These are phyloP conservation scores for Nesogale talazaci DNA, from an alignment of 2,113 vertebrate genomes.

Conservation along the genomic window DNA sequence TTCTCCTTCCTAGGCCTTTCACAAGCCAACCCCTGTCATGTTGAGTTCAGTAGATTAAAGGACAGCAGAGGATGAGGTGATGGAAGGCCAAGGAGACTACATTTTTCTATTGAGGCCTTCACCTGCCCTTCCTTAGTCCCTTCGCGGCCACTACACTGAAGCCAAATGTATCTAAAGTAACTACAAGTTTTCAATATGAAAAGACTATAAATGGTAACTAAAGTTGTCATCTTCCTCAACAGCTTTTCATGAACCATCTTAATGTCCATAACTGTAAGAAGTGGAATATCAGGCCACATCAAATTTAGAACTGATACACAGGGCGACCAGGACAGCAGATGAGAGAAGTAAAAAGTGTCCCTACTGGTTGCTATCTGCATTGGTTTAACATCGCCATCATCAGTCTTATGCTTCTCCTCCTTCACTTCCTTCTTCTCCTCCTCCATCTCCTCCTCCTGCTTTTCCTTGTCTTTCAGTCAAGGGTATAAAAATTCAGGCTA, in stretches of 20 bases:
- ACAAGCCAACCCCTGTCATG: constrained; percentile 69
- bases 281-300: constrained; percentile 28
- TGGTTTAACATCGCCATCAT: background rate
- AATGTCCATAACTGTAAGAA: constrained; percentile 50
- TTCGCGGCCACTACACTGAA: constrained; percentile 32
- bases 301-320: background rate
- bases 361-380: background rate
- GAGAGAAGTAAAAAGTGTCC: background rate
- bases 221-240: constrained; percentile 55
- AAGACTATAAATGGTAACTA: constrained; percentile 56
- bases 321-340: constrained; percentile 32
- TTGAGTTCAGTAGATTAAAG: constrained; percentile 60
- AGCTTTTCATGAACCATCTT: constrained; percentile 33
- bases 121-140: background rate
- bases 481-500: constrained; percentile 21
- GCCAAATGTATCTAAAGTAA: constrained; percentile 63
- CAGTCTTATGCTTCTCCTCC: background rate
- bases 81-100: background rate
- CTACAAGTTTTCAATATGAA: constrained; percentile 64
- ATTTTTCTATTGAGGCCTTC: constrained; percentile 37
- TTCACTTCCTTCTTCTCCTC: no score
- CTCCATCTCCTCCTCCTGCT: no score
- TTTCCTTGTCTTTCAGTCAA: constrained; percentile 18
- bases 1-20: constrained; percentile 55
- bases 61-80: constrained; percentile 34